phyloP scores from a whole-genome alignment of 2,113 vertebrate genomes.

The Pycnonotus jocosus region DNA sequence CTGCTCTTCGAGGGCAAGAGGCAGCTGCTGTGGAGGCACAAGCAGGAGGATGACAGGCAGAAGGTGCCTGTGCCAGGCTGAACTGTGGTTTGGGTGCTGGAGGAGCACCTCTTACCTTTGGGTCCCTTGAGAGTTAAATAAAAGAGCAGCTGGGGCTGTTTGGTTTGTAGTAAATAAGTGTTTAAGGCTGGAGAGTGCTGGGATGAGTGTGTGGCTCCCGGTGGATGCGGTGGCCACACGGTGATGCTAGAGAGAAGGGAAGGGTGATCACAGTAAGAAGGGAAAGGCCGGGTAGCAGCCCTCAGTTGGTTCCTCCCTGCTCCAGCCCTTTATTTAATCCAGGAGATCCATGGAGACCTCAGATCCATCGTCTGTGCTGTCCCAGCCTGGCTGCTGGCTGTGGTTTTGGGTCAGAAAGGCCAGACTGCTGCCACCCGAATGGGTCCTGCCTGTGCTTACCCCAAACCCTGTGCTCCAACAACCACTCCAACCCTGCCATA shows the following conservation, averaged over 20 bases:
- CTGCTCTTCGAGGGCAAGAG: constrained; percentile 89
- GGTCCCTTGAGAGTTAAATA: neutral
- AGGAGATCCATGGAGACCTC: neutral
- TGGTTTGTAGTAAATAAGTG: neutral
- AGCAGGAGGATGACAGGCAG: neutral
- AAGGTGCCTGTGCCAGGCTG: neutral
- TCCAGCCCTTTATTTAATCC: neutral
- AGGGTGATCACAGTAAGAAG: neutral
- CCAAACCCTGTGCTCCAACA: neutral
- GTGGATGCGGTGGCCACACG: neutral
- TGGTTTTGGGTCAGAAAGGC: neutral
- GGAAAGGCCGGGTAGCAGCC: neutral
- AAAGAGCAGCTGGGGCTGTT: neutral
- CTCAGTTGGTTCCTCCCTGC: neutral
- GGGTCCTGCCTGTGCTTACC: neutral
- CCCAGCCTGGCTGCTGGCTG: neutral
- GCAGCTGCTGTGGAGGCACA: constrained; percentile 57
- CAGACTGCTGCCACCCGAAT: neutral
- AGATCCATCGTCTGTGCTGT: rapidly evolving
- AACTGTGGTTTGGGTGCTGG: neutral
- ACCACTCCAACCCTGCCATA: neutral
- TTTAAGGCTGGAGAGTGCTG: neutral
- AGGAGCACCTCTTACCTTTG: neutral
- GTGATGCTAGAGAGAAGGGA: constrained; percentile 33
- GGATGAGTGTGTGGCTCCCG: rapidly evolving